Evolutionary conservation across 2,888 invertebrate species (phyloP).

Genomic region (Smittia aterrima): DNA sequence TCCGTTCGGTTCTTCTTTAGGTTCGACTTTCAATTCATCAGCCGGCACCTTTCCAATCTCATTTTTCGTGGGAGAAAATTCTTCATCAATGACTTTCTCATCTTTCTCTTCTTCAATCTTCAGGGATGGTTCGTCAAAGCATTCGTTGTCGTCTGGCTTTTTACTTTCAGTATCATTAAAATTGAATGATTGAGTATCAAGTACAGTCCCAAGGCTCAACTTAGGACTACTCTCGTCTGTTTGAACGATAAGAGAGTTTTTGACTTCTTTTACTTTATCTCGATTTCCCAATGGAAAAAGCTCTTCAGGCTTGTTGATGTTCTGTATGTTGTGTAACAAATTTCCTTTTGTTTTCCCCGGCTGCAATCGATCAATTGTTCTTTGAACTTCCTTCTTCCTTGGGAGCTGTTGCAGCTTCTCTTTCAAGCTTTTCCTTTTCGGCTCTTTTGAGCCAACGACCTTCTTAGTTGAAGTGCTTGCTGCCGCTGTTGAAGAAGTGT

Average conservation of each 20-base stretch:
- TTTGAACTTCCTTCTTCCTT: slow-evolving; percentile 65
- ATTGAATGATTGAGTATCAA: slow-evolving; percentile 68
- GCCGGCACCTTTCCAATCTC: slow-evolving; percentile 49
- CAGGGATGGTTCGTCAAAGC: background rate
- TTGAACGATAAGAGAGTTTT: slow-evolving; percentile 60
- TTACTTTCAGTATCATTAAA: slow-evolving; percentile 54
- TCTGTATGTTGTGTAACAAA: slow-evolving; percentile 67
- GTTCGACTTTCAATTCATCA: slow-evolving; percentile 47
- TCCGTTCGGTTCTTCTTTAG: slow-evolving; percentile 44
- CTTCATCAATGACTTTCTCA: slow-evolving; percentile 45
- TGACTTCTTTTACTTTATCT: slow-evolving; percentile 61
- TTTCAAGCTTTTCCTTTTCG: slow-evolving; percentile 52
- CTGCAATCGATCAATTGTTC: slow-evolving; percentile 79
- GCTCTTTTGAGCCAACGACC: slow-evolving; percentile 51
- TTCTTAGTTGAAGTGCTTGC: slow-evolving; percentile 42
- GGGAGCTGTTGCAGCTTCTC: slow-evolving; percentile 52
- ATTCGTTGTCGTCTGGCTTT: slow-evolving; percentile 44
- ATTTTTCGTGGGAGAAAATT: slow-evolving; percentile 43
- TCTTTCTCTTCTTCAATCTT: slow-evolving; percentile 46
- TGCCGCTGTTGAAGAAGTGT: slow-evolving; percentile 52
- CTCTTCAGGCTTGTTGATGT: slow-evolving; percentile 61
- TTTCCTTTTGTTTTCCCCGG: slow-evolving; percentile 88
- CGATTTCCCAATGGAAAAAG: slow-evolving; percentile 57
- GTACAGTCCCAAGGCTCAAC: slow-evolving; percentile 79
- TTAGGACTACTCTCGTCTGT: slow-evolving; percentile 71